A percentile compares a stretch with the other conserved stretches of the same genome.
Conservation (phyloP, 2,797 vertebrate genomes). For the Chromis chromis region DNA sequence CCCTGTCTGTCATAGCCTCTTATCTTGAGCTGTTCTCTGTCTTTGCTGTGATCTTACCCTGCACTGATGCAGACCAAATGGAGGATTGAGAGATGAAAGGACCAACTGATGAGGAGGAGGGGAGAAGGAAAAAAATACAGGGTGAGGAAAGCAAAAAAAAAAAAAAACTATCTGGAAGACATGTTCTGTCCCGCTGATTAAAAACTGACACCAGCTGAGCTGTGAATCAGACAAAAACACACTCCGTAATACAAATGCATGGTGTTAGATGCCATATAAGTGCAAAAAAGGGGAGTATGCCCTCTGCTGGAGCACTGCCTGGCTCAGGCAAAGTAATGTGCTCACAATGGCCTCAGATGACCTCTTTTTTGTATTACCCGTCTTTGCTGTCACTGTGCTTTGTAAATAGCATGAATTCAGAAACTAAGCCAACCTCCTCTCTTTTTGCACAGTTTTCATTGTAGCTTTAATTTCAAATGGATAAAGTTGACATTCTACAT, state of each 20-base stretch:
- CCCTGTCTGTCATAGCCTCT: constrained; percentile 63
- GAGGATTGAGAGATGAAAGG: constrained; percentile 72
- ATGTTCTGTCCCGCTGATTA: constrained; percentile 55
- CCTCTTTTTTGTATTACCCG: neutral
- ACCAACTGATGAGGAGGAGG: constrained; percentile 61
- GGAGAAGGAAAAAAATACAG: constrained; percentile 21
- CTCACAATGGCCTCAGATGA: neutral
- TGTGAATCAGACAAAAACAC: constrained; percentile 33
- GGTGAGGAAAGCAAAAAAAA: constrained; percentile 39
- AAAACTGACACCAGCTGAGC: constrained; percentile 52
- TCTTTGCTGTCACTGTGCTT: neutral
- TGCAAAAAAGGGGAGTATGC: constrained; percentile 1
- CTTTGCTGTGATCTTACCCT: constrained; percentile 66
- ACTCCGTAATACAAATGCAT: constrained; percentile 13
- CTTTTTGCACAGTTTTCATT: neutral
- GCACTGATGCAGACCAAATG: constrained; percentile 79
- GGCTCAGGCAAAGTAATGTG: constrained; percentile 1
- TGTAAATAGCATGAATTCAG: neutral
- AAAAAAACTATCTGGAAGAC: constrained; percentile 56
- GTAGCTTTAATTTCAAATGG: neutral
- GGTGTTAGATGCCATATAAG: constrained; percentile 26
- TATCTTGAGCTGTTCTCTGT: constrained; percentile 65
- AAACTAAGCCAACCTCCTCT: neutral
- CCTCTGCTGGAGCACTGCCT: constrained; percentile 19
- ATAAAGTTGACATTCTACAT: neutral